Evolutionary conservation across 2,113 vertebrate genomes (phyloP).

Genomic region (Rhinopomastus cyanomelas): DNA sequence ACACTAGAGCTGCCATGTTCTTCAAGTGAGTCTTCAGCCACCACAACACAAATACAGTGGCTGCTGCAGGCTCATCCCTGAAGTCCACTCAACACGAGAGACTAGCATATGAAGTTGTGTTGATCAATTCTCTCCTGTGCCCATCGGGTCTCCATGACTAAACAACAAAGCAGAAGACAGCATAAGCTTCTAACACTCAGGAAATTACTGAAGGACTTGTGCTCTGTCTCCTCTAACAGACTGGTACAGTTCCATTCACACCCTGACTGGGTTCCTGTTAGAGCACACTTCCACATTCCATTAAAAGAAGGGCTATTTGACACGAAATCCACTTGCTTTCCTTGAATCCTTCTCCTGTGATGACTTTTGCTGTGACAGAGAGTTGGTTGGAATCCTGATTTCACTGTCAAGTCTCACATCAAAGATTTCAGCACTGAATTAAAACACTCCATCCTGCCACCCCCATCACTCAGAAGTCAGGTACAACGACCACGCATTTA

Average conservation of each 20-base stretch:
- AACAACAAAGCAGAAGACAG: not conserved
- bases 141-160: not conserved
- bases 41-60: rapidly evolving
- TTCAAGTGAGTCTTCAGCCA: not conserved
- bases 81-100: not conserved
- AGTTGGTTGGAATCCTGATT: not conserved
- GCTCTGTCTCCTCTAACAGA: not conserved
- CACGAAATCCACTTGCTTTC: not conserved
- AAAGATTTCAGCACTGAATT: not conserved
- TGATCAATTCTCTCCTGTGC: not conserved
- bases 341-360: not conserved
- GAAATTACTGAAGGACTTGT: not conserved
- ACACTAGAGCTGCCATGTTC: rapidly evolving
- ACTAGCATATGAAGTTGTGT: rapidly evolving
- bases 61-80: not conserved
- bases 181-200: not conserved
- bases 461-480: not conserved
- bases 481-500: not conserved
- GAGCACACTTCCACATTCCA: rapidly evolving
- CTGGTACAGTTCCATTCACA: not conserved
- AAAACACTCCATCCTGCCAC: not conserved
- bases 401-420: rapidly evolving
- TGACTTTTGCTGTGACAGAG: not conserved
- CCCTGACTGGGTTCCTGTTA: not conserved
- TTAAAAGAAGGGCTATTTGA: not conserved